Base-by-base conservation (phyloP, 2,888 invertebrate species). In the Eristalis arbustorum region DNA sequence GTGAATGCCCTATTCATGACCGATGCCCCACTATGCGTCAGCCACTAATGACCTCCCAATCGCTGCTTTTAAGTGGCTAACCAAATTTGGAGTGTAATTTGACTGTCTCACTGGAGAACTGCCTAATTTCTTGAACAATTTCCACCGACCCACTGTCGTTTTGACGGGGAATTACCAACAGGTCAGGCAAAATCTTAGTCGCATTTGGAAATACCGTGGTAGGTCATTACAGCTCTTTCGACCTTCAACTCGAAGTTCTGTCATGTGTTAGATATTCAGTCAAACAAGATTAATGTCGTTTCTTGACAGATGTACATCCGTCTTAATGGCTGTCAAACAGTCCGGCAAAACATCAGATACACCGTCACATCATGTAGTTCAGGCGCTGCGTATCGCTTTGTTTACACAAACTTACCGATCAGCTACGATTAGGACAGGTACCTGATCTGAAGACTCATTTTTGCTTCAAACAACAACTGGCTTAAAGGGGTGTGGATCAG, bases 1-100 rank as follows among this genome's bases (percentile, higher is more conserved):
- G 59, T 81, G 42, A 81, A 81, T 81, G 68, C 64, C 69, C 69
- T 69, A 63, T 64, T 42, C 42, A 37, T 75, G 59, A 34, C 11
- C 25, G 31, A 22, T 49, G 49, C 18, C 23, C 25, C 42, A 22
- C 25, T 42, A n/a, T n/a, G 49, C 18, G 13, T n/a, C 28, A 28
- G 3, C 31, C 11, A 56, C 5, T 49, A 28, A 49, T 56, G 67
- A 67, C 49, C 67, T 49, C 49, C 28, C 22, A n/a, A 66, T 49
- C 18, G 18, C 2, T 22, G 49, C 18, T 49, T 49, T 18, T 18
- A 49, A 49, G 49, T 49, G 49, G 18, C 5, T 0, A 18, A 8
- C 49, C 49, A 49, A 49, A 49, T 49, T 49, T 18, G 18, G 49
- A 49, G 49, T 49, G 0, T 18, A 49, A 49, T 49, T 49, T 8